Base-by-base conservation (phyloP, 2,888 invertebrate species). In the Onchidella celtica region DNA sequence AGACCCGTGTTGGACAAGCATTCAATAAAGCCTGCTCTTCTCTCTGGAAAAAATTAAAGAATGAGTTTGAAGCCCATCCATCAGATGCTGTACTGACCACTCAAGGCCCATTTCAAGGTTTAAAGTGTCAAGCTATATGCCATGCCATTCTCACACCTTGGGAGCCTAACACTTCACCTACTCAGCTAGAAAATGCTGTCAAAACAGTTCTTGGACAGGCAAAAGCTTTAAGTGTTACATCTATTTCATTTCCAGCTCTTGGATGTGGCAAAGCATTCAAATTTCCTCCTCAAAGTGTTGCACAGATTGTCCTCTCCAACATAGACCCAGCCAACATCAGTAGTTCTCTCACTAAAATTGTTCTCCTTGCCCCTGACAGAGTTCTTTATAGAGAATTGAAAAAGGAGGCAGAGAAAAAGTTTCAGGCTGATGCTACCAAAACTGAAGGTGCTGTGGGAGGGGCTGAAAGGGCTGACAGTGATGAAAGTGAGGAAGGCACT, bases 1-100 rank as follows among this genome's bases (percentile, higher is more conserved):
- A 69, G 40, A 82, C 82, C 14, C 59, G 77, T 9, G 74, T 82
- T n/a, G 82, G 78, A 47, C 47, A 61, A n/a, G 59, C 82, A 24
- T 73, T 82, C 55, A 55, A 68, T 4, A 82, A 79, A 34, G 40
- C 32, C 3, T 79, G 68, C 38, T 73, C 59, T 59, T 29, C 29
- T 1, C 14, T 68, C 17, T 17, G 40, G 59, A 65, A 69, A 66
- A 27, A 32, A 2, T n/a, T 77, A 34, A 21, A 68, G n/a, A n/a
- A 17, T 32, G 68, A 38, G 17, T 27, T 57, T 36, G 36, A 34
- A 17, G 34, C 77, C 24, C 38, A 69, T n/a, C 68, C 55, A 21
- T 14, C 3, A 57, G 68, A 38, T 68, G 24, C 34, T 34, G 68
- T 77, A 6, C 34, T 77, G 14, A 59, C 38, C 47, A 68, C 65